These are phyloP conservation scores for Euwallacea fornicatus DNA, from an alignment of 1,140 invertebrate genomes.

Conservation along the genomic window DNA sequence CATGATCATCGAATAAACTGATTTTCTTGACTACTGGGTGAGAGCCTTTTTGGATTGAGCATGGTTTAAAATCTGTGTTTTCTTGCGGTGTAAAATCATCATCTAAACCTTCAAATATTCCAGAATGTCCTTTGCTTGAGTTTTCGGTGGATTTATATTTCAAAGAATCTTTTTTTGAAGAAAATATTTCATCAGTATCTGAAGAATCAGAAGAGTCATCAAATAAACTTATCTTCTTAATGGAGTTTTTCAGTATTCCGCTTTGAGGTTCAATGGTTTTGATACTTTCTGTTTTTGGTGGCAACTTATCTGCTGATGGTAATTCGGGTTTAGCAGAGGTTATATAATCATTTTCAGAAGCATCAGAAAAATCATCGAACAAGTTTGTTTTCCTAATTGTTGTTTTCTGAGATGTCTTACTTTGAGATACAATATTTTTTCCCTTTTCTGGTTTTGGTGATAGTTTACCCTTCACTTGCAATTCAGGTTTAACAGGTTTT, in stretches of 20 bases:
- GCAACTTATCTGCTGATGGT: no score
- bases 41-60: neutral
- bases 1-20: constrained; percentile 50
- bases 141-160: neutral
- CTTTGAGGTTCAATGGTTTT: no score
- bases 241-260: no score
- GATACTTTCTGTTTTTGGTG: no score
- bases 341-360: no score
- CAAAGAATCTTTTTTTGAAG: neutral
- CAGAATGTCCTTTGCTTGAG: no score
- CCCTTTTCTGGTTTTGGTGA: no score
- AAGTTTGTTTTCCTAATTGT: constrained; percentile 16
- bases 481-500: no score
- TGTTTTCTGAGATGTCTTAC: constrained; percentile 22
- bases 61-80: neutral
- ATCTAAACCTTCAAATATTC: constrained; percentile 27
- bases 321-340: no score
- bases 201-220: constrained; percentile 27
- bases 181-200: constrained; percentile 11
- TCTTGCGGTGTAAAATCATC: constrained; percentile 34
- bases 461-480: no score
- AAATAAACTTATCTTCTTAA: constrained; percentile 33
- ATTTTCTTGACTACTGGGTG: constrained; percentile 33
- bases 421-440: neutral
- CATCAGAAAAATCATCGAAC: constrained; percentile 17